These are phyloP conservation scores for Troilus luridus DNA, from an alignment of 2,888 invertebrate species.

Conservation along the genomic window DNA sequence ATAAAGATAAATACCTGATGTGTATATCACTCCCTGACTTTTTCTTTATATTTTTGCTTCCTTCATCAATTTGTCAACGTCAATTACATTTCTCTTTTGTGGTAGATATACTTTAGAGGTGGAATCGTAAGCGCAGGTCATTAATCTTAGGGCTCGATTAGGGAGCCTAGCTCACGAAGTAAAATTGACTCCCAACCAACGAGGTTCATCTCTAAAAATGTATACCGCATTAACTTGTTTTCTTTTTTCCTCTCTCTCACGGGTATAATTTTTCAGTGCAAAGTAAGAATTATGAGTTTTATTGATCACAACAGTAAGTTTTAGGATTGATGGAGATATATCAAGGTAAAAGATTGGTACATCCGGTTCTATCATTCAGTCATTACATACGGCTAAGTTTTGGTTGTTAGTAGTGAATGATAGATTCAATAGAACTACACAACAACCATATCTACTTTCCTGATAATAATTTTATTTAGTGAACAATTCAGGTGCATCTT, in stretches of 20 bases:
- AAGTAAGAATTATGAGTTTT: neutral
- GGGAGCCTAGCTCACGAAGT: conserved; percentile 12
- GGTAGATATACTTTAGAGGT: conserved; percentile 19
- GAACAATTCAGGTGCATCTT: too few relatives aligned
- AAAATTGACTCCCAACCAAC: neutral
- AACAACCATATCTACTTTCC: too few relatives aligned
- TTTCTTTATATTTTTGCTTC: conserved; percentile 21
- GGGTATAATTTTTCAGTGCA: neutral
- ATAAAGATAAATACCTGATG: conserved; percentile 48
- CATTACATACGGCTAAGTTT: neutral
- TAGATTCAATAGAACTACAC: neutral
- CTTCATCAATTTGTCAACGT: conserved; percentile 45
- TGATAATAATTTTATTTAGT: too few relatives aligned
- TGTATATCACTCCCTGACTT: conserved; percentile 39
- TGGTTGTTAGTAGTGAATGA: neutral
- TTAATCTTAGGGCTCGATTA: conserved; percentile 46
- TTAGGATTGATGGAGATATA: neutral
- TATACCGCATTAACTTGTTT: neutral
- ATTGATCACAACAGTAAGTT: neutral
- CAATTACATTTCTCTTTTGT: conserved; percentile 49
- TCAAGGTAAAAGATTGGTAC: too few relatives aligned
- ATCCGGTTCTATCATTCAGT: too few relatives aligned
- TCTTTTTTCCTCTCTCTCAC: neutral
- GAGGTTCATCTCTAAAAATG: conserved; percentile 2
- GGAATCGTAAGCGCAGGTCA: neutral